Conservation (phyloP, 1,140 invertebrate species). For the Drosophila novamexicana region DNA sequence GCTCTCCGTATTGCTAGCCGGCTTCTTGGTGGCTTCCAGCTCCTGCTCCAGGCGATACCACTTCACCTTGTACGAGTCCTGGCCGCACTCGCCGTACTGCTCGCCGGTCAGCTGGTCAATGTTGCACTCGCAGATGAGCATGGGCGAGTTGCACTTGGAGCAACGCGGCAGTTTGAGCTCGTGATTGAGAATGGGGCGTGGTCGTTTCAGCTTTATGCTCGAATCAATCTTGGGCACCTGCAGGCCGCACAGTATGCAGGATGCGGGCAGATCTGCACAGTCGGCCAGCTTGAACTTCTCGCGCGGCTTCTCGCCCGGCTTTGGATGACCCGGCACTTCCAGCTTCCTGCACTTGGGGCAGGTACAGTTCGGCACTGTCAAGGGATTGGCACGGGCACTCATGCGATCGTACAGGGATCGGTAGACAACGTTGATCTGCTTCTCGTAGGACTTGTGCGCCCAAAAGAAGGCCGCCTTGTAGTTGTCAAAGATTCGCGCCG, state of each 20-base stretch:
- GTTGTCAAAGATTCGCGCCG: slow-evolving; percentile 64
- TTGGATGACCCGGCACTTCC: slow-evolving; percentile 45
- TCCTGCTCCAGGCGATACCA: slow-evolving; percentile 68
- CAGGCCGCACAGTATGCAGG: slow-evolving; percentile 63
- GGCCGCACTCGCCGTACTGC: slow-evolving; percentile 65
- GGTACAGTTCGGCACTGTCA: slow-evolving; percentile 43
- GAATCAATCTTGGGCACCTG: slow-evolving; percentile 49
- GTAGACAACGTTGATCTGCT: slow-evolving; percentile 62
- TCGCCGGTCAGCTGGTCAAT: slow-evolving; percentile 68
- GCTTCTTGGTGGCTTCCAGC: neutral
- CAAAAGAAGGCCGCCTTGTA: slow-evolving; percentile 67
- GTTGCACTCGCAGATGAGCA: slow-evolving; percentile 71
- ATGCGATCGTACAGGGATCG: slow-evolving; percentile 52
- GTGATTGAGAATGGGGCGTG: slow-evolving; percentile 62
- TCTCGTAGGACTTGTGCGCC: slow-evolving; percentile 69
- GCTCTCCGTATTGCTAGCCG: neutral
- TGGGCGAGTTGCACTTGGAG: slow-evolving; percentile 58
- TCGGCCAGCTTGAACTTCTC: slow-evolving; percentile 45
- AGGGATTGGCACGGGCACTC: slow-evolving; percentile 50
- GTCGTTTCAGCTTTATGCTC: slow-evolving; percentile 22
- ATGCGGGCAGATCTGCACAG: slow-evolving; percentile 41
- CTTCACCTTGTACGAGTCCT: slow-evolving; percentile 73
- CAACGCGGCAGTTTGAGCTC: slow-evolving; percentile 62
- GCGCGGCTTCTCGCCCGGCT: slow-evolving; percentile 22
- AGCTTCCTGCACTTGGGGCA: slow-evolving; percentile 50